Evolutionary conservation across 2,797 vertebrate species (phyloP), one percentile per base, ranked within the genome.

Genomic region (Cheirogaleus major): DNA sequence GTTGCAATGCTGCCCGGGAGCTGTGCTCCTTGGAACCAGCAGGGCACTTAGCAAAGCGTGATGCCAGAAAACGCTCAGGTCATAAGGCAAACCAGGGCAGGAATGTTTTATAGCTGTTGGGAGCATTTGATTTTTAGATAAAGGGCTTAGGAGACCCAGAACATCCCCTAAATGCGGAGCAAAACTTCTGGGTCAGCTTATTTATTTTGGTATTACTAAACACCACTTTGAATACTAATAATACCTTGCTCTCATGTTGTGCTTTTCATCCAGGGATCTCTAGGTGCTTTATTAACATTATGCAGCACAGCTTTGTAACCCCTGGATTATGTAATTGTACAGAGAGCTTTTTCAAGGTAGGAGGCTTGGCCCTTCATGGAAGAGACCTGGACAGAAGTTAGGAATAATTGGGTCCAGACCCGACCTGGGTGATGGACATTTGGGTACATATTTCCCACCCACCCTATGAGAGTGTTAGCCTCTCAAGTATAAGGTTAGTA

Each of bases 141-240:
- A 97, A 96, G 69, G 79, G 48, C 80, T 59, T 15, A 20, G 32
- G 75, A 94, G 86, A 83, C 57, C 70, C 22, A 12, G 94, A 93
- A 63, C 72, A 57, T 50, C 65, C 48, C 76, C 83, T 69, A 59
- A 93, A 90, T 32, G 57, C 38, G 50, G 57, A 81, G 70, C 63
- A 4, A 72, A 48, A 61, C 8, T 73, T 93, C 27, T 14, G 9
- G 17, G 89, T 72, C 89, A 89, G 63, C 82, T 80, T 82, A 82
- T 94, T 97, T 95, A 89, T 91, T 78, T 76, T 30, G 80, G 88
- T 41, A 32, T 95, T 57, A 27, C 92, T 89, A 89, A 97, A 89
- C 23, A 43, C 87, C 41, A 48, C 86, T 86, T 96, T 81, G 73
- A 87, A 80, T 81, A 30, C 95, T 97, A 98, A 95, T 90, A 95